Conservation (phyloP, 1,140 invertebrate genomes). For the Magallana gigas region DNA sequence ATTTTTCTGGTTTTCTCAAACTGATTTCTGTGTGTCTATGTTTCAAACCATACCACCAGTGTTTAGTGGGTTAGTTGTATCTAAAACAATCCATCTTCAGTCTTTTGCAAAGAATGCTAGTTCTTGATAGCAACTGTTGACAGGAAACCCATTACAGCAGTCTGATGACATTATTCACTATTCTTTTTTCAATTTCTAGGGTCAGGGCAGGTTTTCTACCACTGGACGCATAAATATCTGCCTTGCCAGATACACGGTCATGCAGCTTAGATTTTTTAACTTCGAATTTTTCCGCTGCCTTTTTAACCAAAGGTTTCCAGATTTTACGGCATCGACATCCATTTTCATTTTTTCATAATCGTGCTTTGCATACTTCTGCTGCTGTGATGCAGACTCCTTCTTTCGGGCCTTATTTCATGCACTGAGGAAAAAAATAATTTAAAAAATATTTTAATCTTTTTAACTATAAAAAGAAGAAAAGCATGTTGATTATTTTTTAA, state of each 20-base stretch:
- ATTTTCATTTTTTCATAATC: background rate
- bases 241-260: slow-evolving; percentile 8
- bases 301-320: background rate
- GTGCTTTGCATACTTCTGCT: background rate
- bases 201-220: slow-evolving; percentile 11
- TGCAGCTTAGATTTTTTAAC: slow-evolving; percentile 35
- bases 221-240: background rate
- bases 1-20: slow-evolving; percentile 31
- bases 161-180: slow-evolving; percentile 20
- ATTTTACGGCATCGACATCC: background rate
- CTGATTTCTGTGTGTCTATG: slow-evolving; percentile 39
- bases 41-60: slow-evolving; percentile 48
- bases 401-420: background rate
- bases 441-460: no score
- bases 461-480: no score
- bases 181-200: slow-evolving; percentile 20
- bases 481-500: no score
- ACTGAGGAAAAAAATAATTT: no score
- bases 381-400: background rate
- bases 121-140: slow-evolving; percentile 25
- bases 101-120: background rate
- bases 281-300: background rate
- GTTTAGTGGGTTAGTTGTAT: background rate
- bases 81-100: slow-evolving; percentile 15
- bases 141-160: slow-evolving; percentile 22